Percentiles rank a stretch among this genome's conserved stretches.
Evolutionary conservation across 2,113 vertebrate species (phyloP).

Genomic region (Eleginops maclovinus): DNA sequence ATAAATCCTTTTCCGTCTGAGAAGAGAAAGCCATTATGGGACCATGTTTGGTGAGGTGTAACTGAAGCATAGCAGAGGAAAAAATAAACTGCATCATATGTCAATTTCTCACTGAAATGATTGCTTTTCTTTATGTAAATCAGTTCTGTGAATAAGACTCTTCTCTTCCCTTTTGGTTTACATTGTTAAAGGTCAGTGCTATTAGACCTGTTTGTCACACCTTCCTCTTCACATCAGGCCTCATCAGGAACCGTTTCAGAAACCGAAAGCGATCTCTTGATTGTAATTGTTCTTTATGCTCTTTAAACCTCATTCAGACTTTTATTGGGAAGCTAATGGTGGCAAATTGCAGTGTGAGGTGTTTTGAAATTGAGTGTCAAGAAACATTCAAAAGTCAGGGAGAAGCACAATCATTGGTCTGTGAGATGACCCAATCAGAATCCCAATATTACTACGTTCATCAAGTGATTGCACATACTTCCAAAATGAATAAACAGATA

Average conservation of each 20-base stretch:
- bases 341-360: slow-evolving; percentile 22
- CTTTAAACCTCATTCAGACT: slow-evolving; percentile 30
- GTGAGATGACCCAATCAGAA: neutral
- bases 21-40: neutral
- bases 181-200: slow-evolving; percentile 9
- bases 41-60: neutral
- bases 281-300: slow-evolving; percentile 45
- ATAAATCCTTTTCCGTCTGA: neutral
- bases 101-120: neutral
- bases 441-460: neutral
- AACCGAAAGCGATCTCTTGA: slow-evolving; percentile 12
- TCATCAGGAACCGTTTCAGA: slow-evolving; percentile 30
- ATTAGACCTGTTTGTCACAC: slow-evolving; percentile 13
- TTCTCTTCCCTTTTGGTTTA: too few relatives aligned
- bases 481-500: neutral
- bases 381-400: neutral
- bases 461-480: neutral
- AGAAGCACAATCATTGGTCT: neutral
- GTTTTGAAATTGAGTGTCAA: neutral
- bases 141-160: neutral
- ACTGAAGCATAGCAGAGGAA: neutral
- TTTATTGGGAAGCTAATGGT: slow-evolving; percentile 28
- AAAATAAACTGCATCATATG: neutral
- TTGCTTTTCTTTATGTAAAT: neutral
- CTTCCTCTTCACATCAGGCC: neutral